Percentiles rank a stretch among this genome's conserved stretches.
phyloP scores from a whole-genome alignment of 2,113 vertebrate genomes.

The Rhombomys opimus region DNA sequence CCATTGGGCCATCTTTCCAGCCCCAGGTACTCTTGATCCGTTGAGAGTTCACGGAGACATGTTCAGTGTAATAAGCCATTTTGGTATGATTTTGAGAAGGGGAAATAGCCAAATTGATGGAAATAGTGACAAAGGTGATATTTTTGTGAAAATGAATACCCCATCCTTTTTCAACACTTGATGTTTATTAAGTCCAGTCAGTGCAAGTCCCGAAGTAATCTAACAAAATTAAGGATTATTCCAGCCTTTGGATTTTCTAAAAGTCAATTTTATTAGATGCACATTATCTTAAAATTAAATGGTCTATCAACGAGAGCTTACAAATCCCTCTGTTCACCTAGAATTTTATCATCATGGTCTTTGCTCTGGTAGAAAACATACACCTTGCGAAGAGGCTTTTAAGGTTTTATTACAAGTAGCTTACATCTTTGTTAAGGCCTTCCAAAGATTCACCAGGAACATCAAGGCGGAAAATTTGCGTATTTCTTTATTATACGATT shows the following conservation, averaged over 20 bases:
- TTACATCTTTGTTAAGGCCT: constrained; percentile 60
- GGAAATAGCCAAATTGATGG: not conserved
- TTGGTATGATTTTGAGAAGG: constrained; percentile 44
- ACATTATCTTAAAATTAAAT: constrained; percentile 64
- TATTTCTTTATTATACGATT: constrained; percentile 45
- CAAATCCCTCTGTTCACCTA: constrained; percentile 53
- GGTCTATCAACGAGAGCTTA: not conserved
- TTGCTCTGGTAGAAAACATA: constrained; percentile 25
- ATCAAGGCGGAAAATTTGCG: constrained; percentile 56
- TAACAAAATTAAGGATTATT: constrained; percentile 56
- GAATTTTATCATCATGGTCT: constrained; percentile 51
- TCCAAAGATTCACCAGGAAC: constrained; percentile 52
- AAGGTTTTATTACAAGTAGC: constrained; percentile 63
- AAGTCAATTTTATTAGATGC: constrained; percentile 46
- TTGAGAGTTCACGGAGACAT: constrained; percentile 72
- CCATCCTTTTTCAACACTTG: constrained; percentile 35
- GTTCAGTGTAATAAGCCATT: not conserved
- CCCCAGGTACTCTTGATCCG: constrained; percentile 54
- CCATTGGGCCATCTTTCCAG: not conserved
- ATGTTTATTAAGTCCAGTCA: constrained; percentile 65
- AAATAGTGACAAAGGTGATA: constrained; percentile 56
- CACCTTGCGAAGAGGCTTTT: constrained; percentile 63
- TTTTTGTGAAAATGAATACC: constrained; percentile 69
- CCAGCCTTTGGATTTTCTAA: constrained; percentile 51
- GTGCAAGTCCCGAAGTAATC: not conserved